These are phyloP conservation scores for Lasiurus cinereus DNA, from an alignment of 2,113 vertebrate genomes.

Conservation along the genomic window DNA sequence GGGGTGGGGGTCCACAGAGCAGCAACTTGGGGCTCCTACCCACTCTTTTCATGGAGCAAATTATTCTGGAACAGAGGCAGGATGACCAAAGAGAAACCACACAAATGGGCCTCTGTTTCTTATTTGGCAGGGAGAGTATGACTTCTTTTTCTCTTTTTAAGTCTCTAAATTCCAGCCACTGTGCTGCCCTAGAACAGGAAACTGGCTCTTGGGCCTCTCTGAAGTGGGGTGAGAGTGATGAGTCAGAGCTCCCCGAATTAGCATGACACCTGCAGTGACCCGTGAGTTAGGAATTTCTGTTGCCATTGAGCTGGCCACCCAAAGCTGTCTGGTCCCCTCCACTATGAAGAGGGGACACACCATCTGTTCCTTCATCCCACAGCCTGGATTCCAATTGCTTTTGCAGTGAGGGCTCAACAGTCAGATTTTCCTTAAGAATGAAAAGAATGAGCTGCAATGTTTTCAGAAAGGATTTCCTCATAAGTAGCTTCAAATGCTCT, in stretches of 20 bases:
- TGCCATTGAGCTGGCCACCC: background rate
- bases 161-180: conserved; percentile 31
- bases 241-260: background rate
- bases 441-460: background rate
- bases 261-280: background rate
- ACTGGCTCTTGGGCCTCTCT: background rate
- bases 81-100: background rate
- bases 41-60: conserved; percentile 18
- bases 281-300: background rate
- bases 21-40: background rate
- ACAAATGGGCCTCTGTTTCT: conserved; percentile 72
- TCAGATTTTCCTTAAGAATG: background rate
- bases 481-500: background rate
- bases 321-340: background rate
- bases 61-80: conserved; percentile 20
- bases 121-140: conserved; percentile 7
- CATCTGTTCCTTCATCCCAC: background rate
- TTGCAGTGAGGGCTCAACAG: background rate
- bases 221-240: background rate
- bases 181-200: background rate
- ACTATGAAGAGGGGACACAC: background rate
- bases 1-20: background rate
- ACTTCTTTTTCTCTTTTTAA: background rate
- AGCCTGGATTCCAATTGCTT: background rate
- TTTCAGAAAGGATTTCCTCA: background rate